Evolutionary conservation across 2,113 vertebrate species (phyloP).

Genomic region (Thryonomys swinderianus): DNA sequence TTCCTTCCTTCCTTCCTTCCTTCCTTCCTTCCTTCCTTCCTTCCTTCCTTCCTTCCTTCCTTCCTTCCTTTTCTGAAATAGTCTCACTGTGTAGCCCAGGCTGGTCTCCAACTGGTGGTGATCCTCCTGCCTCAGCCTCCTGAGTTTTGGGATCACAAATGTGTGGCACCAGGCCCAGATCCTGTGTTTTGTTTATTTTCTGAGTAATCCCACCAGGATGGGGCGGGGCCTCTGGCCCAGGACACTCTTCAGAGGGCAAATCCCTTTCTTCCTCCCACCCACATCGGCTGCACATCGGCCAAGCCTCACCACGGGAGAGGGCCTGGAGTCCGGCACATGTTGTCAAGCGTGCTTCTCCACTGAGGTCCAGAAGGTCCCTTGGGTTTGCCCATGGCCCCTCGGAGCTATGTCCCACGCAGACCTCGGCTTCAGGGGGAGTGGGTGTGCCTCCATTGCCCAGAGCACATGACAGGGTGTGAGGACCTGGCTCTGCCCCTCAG

Average conservation of each 20-base stretch:
- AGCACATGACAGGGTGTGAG: background rate
- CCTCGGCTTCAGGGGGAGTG: background rate
- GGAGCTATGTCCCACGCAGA: background rate
- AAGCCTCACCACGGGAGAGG: too few species aligned
- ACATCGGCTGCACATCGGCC: background rate
- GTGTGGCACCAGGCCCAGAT: background rate
- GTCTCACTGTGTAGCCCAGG: background rate
- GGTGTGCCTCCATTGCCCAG: background rate
- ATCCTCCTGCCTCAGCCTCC: background rate
- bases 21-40: too few species aligned
- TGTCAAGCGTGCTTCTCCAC: background rate
- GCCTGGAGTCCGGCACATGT: background rate
- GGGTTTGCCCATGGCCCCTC: rapidly evolving
- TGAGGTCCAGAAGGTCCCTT: background rate
- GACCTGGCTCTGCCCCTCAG: background rate
- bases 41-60: background rate
- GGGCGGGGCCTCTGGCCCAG: background rate
- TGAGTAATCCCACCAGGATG: background rate
- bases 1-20: too few species aligned
- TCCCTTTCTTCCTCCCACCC: background rate
- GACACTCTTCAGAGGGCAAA: background rate
- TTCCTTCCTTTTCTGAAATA: background rate
- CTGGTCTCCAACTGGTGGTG: background rate
- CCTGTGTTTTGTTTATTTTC: background rate
- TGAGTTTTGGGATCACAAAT: background rate